Base-by-base conservation (phyloP, 1,140 invertebrate species). In the Cepaea nemoralis region DNA sequence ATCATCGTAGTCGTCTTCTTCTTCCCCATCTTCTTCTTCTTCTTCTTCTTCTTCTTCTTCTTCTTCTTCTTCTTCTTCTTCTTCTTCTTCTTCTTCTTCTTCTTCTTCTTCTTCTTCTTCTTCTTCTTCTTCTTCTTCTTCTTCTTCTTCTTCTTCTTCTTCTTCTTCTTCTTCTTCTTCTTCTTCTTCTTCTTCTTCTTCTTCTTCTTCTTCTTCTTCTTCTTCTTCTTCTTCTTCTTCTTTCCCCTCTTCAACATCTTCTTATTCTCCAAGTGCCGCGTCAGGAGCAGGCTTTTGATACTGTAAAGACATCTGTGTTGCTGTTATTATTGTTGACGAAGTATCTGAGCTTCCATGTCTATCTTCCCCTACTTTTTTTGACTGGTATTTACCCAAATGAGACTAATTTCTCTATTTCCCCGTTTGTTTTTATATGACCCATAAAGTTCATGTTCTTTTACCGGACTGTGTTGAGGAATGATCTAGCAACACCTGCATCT, bases 71-170 rank as follows among this genome's bases (percentile, higher is more conserved):
- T 59, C 40, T 78, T 40, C 67, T 50, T 81, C 69, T 74, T 39
- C 63, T 35, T 59, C n/a, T 70, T 2, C 31, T 37, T 50, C 37
- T 77, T 16, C 55, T 50, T 80, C 14, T 70, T 33, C 42, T 45
- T 71, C 67, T 59, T 5, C 50, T 39, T 55, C 19, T 40, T 31
- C 33, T 27, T 16, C 59, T 63, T 19, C 73, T 45, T 31, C 77
- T 75, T 45, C 59, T 50, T 39, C 40, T 73, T 76, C 45, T 76
- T 31, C 35, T 3, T 82, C 71, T 45, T 70, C n/a, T 50, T n/a
- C 35, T 39, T 71, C 55, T 42, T 35, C 63, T 55, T 39, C 39
- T 70, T 77, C 59, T 67, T 77, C 71, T 66, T 66, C 74, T 76
- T 22, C 31, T 40, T 33, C 35, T 33, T 33, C 37, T 40, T 39